A percentile compares a stretch with the other conserved stretches of the same genome.
phyloP scores from a whole-genome alignment of 2,888 invertebrate genomes.

The Torymus texanus region DNA sequence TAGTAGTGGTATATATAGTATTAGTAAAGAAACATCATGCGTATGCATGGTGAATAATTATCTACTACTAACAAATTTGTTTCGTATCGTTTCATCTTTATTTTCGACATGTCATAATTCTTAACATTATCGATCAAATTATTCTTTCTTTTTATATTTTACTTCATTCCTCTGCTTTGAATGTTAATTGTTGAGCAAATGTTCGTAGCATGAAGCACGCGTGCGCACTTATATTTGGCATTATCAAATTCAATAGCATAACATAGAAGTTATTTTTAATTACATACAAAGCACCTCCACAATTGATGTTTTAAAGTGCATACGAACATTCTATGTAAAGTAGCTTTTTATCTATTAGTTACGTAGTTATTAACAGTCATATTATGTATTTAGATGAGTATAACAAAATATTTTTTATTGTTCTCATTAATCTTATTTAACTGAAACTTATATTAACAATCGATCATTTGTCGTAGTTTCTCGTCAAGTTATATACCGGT shows the following conservation, averaged over 20 bases:
- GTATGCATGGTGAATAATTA: conserved; percentile 28
- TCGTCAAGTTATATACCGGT: too few relatives aligned
- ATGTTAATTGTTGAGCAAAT: conserved; percentile 39
- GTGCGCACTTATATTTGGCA: conserved; percentile 27
- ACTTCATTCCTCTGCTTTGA: conserved; percentile 42
- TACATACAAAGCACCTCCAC: conserved; percentile 21
- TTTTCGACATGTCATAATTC: neutral
- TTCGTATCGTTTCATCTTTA: neutral
- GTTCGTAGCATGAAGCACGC: conserved; percentile 37
- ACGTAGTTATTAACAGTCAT: neutral
- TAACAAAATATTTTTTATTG: too few relatives aligned
- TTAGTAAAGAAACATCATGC: neutral
- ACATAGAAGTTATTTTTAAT: neutral
- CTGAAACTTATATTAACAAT: too few relatives aligned
- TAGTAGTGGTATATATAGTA: neutral
- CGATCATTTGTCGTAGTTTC: too few relatives aligned
- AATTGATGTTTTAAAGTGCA: neutral
- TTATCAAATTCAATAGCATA: neutral
- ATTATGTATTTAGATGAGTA: too few relatives aligned
- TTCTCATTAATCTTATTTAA: too few relatives aligned
- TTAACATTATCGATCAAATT: conserved; percentile 18
- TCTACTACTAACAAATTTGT: neutral
- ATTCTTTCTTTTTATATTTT: conserved; percentile 6
- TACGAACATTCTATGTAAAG: neutral
- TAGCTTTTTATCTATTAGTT: conserved; percentile 17